Conservation (phyloP, 2,113 vertebrate genomes). For the Halcyon malimbica region DNA sequence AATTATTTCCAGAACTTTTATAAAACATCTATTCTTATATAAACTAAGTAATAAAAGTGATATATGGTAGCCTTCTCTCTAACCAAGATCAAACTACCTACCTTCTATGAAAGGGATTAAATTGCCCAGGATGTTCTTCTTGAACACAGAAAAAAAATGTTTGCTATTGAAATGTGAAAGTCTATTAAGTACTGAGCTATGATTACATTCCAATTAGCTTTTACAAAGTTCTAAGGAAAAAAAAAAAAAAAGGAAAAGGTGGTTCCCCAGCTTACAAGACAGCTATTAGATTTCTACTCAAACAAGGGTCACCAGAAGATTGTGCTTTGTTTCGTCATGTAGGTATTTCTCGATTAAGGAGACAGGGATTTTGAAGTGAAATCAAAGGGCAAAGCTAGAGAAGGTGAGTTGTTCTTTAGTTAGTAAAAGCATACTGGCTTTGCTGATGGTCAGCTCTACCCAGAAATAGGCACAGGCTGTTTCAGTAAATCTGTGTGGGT, state of each 20-base stretch:
- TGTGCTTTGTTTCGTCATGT: not conserved
- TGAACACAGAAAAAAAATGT: not conserved
- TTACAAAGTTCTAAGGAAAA: not conserved
- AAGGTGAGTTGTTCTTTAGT: not conserved
- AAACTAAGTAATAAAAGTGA: conserved; percentile 19
- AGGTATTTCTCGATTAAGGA: not conserved
- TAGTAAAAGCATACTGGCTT: not conserved
- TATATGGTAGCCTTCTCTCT: not conserved
- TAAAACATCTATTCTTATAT: conserved; percentile 33
- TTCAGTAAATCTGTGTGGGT: not conserved
- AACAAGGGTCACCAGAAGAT: not conserved
- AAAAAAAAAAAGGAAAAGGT: not conserved
- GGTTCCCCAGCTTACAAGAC: not conserved
- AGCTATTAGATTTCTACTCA: not conserved
- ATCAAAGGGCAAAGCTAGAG: not conserved
- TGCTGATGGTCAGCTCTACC: not conserved
- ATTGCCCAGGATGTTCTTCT: not conserved
- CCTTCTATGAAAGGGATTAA: not conserved
- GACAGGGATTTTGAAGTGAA: not conserved
- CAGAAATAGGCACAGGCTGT: not conserved
- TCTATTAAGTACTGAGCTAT: not conserved
- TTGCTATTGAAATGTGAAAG: conserved; percentile 7
- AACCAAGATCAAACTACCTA: not conserved
- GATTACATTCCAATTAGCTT: conserved; percentile 47
- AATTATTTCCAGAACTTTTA: conserved; percentile 48